A percentile compares a stretch with the other conserved stretches of the same genome.
These are phyloP conservation scores for Scaptomyza reducta DNA, from an alignment of 2,888 invertebrate species.

Conservation along the genomic window DNA sequence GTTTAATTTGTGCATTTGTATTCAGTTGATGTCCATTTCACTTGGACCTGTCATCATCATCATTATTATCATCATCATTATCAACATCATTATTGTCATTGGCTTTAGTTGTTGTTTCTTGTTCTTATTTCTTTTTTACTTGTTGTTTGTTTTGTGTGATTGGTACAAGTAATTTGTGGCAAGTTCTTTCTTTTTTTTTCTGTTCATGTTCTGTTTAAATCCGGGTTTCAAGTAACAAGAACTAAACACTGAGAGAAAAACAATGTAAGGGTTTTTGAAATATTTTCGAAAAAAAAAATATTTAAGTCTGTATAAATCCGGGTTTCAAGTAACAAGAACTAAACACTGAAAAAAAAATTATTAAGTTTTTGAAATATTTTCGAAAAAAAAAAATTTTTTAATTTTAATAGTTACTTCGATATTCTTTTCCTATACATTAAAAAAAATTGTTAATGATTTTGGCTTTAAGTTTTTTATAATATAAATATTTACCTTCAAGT, in stretches of 20 bases:
- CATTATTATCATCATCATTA: constrained; percentile 16
- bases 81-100: neutral
- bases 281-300: too few species aligned
- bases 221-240: constrained; percentile 75
- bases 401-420: too few species aligned
- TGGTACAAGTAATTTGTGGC: constrained; percentile 76
- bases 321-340: constrained; percentile 70
- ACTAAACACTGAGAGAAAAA: constrained; percentile 56
- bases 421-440: too few species aligned
- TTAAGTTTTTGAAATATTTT: neutral
- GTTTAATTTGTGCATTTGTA: constrained; percentile 74
- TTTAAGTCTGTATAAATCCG: constrained; percentile 72
- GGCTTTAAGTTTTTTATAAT: too few species aligned
- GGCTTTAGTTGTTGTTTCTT: constrained; percentile 4
- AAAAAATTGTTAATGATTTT: too few species aligned
- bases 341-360: constrained; percentile 56
- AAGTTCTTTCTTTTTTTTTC: constrained; percentile 55
- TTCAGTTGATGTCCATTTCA: constrained; percentile 58
- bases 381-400: neutral
- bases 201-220: constrained; percentile 67
- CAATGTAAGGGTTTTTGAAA: neutral
- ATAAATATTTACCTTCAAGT: too few species aligned
- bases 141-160: constrained; percentile 45
- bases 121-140: constrained; percentile 17
- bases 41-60: constrained; percentile 48